Evolutionary conservation across 2,113 vertebrate genomes (phyloP), one percentile per base, ranked within the genome.

Genomic region (Lagopus muta): DNA sequence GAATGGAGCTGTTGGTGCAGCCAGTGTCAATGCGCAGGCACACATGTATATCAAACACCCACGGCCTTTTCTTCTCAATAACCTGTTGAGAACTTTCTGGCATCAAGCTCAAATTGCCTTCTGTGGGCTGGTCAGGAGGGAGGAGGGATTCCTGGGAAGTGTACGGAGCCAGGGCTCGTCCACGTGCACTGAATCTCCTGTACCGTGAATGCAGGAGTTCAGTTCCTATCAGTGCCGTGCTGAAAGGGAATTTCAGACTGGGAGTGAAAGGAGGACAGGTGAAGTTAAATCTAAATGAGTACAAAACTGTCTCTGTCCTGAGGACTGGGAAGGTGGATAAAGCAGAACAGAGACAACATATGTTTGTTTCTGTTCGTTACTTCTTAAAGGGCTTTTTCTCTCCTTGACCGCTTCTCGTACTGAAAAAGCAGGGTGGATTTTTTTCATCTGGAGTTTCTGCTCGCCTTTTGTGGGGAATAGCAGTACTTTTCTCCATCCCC

Each of bases 361-460:
- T 81, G 86, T 73, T 91, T 60, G 24, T 82, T 86, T 82, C n/a
- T 85, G 94, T 93, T 85, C 50, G n/a, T 95, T 93, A 45, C 57
- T 62, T 19, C 17, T 88, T 85, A 84, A 87, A 87, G 71, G 67
- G 18, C 43, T 54, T 87, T 88, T 13, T 58, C 10, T 21, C 6
- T 88, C 10, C 62, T 64, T 0, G 0, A 32, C 60, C 38, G 11
- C 67, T 87, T 82, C 40, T 52, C 85, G 45, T 60, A 77, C 32
- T 19, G 60, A 79, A 91, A 70, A 28, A n/a, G 6, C 2, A 0
- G 55, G 32, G 52, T n/a, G 21, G 27, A 30, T 54, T 16, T 16
- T 78, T 58, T 84, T 47, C 32, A 24, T 13, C 50, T 91, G 89
- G 75, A 80, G 74, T 92, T 73, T 93, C 58, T 89, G 48, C 14